Evolutionary conservation across 2,113 vertebrate species (phyloP), one percentile per base, ranked within the genome.

Genomic region (Paradisaea rubra): DNA sequence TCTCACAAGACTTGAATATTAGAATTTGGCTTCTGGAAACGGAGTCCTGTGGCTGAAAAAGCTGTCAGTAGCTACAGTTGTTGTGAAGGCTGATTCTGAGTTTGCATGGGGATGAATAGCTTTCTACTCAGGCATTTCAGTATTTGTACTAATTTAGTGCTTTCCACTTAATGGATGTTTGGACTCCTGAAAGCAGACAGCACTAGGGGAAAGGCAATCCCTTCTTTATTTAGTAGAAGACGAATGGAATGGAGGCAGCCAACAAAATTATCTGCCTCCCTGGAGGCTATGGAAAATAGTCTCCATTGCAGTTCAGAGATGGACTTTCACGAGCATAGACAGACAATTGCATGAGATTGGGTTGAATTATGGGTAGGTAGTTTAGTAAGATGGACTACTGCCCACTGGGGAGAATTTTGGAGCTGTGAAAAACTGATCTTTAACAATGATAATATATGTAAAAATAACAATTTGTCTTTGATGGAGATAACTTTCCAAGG

Each of bases 311-410:
- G 70, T 65, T 93, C 86, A 91, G 52, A 7, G 33, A 14, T 64
- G 80, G 91, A 95, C 86, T 65, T 93, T 77, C 63, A 95, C 13
- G 25, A 95, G 57, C 61, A 79, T 16, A 91, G 93, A 94, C 39
- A 96, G 53, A 85, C 61, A 95, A 81, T 53, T 96, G 89, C 65
- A 69, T 70, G 74, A 95, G 96, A 94, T 56, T 92, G 87, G 81
- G 73, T 86, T 96, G 76, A 96, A 83, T 96, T 91, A 92, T 88
- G 77, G 37, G 44, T 88, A 92, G 72, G 73, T 84, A 95, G 80
- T 91, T 97, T 93, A 93, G 72, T 84, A 94, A 96, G 91, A 96
- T 54, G 81, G 83, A 96, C 88, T 97, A 94, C 59, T 96, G 82
- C 84, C 82, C 94, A 94, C 72, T 72, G 73, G 94, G 94, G 86